Evolutionary conservation across 2,113 vertebrate species (phyloP), one percentile per base, ranked within the genome.

Genomic region (Microtus richardsoni): DNA sequence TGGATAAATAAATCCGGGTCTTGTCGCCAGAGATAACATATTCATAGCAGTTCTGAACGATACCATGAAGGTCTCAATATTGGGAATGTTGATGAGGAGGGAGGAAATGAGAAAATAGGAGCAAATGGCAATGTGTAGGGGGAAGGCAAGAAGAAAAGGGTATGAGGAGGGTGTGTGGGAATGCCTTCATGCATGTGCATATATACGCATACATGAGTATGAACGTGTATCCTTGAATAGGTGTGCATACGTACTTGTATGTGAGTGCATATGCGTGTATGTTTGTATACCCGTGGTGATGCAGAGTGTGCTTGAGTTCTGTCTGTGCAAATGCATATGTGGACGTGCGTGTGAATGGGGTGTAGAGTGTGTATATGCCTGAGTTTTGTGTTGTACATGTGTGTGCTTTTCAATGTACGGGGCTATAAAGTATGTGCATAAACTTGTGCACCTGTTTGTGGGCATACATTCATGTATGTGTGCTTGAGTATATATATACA

Each of bases 11-110:
- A 89, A 91, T 58, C 83, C 39, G 58, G 89, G 58, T 39, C 58
- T 71, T 85, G 22, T 70, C 71, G 49, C 60, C 9, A 92, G 94
- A 96, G 80, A 78, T 82, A 52, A 22, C 39, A 41, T 33, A 78
- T 88, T 85, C 70, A 74, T 70, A 68, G 80, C 70, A 79, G 2
- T 26, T 62, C 64, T 82, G 49, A 88, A 44, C 70, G 52, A n/a
- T 52, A 30, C 17, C 39, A 44, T 44, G 39, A 74, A 39, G 7
- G 11, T 26, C 86, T 96, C 78, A 70, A 3, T 70, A 41, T 2
- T 44, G 26, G 54, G 58, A 39, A 91, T 7, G 54, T 21, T 71
- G 52, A 88, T 17, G 9, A 58, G 8, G 5, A 88, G 58, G 58
- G 12, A 26, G 12, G 26, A 79, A 87, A 86, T 14, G 58, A 44